These are phyloP conservation scores for Chloropsis cyanopogon DNA, from an alignment of 2,113 vertebrate genomes.

Conservation along the genomic window DNA sequence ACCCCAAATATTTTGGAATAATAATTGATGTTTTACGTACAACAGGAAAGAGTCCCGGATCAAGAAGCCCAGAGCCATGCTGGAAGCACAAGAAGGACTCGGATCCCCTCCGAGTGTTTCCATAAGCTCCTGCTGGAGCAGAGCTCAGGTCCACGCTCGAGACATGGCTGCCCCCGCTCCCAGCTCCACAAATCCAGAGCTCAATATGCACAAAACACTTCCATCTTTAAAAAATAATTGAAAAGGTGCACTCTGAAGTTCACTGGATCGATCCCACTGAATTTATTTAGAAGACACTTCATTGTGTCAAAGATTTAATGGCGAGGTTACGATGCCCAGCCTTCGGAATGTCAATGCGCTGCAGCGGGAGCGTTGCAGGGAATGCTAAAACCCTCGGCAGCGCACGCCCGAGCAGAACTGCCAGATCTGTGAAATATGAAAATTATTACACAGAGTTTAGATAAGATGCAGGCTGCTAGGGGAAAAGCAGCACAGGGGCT, in stretches of 20 bases:
- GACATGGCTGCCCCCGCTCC: not conserved
- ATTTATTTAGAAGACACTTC: conserved; percentile 61
- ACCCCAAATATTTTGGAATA: not conserved
- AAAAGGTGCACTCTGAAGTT: conserved; percentile 38
- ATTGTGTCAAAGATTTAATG: conserved; percentile 61
- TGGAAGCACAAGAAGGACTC: not conserved
- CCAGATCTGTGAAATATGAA: not conserved
- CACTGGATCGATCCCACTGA: conserved; percentile 39
- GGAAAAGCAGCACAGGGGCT: not conserved
- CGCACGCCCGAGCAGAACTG: not conserved
- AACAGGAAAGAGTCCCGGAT: not conserved
- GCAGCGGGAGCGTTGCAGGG: not conserved
- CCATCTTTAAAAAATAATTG: conserved; percentile 52
- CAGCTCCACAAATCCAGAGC: not conserved
- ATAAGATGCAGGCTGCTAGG: not conserved
- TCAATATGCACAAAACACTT: not conserved
- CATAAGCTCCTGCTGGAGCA: not conserved
- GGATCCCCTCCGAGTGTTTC: not conserved
- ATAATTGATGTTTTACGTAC: not conserved
- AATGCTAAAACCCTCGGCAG: conserved; percentile 21
- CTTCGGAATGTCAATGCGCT: conserved; percentile 18
- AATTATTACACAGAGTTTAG: not conserved
- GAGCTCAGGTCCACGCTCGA: not conserved
- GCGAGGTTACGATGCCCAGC: conserved; percentile 39
- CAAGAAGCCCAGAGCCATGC: not conserved